Evolutionary conservation across 2,113 vertebrate genomes (phyloP), one percentile per base, ranked within the genome.

Genomic region (Oncorhynchus masou): DNA sequence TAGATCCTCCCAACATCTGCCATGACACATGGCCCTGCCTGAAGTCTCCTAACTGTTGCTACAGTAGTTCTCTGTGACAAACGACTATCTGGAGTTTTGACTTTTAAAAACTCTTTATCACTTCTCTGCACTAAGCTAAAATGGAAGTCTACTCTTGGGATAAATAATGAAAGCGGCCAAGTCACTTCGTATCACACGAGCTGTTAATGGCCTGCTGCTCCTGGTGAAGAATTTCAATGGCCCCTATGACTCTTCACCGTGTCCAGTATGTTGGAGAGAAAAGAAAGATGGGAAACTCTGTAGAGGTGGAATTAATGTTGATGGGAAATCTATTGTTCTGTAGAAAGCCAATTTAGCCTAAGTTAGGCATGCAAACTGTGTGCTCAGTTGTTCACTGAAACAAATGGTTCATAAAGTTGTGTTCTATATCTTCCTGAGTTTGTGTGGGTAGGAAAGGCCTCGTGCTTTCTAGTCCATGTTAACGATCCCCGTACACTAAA

Each of bases 1-100:
- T 19, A 4, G 29, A 68, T 15, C 8, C 67, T 20, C 79, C 76
- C 81, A 89, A 86, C 86, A 84, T 83, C 84, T 86, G 85, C 83
- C 78, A 57, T 60, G 49, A 77, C 39, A 74, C 60, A 24, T 79
- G 22, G 71, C 49, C 79, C 80, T 70, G 71, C 29, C 74, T 70
- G 29, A 6, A 20, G 49, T 70, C 27, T 81, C 25, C 66, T 19
- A 73, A 77, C 74, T 74, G 80, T 75, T 81, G 86, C 79, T 72
- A 62, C 59, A 7, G 78, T 70, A 69, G 25, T 79, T 74, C 68
- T 60, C 34, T 13, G 77, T 82, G 84, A 87, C 74, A 68, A 83
- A 89, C 71, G 22, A 75, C 68, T 64, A 68, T 48, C 77, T 84
- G 79, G 68, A 67, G 70, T 48, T 16, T 1, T 64, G 76, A 81